Base-by-base conservation (phyloP, 2,888 invertebrate genomes). In the Lithophane leautieri region DNA sequence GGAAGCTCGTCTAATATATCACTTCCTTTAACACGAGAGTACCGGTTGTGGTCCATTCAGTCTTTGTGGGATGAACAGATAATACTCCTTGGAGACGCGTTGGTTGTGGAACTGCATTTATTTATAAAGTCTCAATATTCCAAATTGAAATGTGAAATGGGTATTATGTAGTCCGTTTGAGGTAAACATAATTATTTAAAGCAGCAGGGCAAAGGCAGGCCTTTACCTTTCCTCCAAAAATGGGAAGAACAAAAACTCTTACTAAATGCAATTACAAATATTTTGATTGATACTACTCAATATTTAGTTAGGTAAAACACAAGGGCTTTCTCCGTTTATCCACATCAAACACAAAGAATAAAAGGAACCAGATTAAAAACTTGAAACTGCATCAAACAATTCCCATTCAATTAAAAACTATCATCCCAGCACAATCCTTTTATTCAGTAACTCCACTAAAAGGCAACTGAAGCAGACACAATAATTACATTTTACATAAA, bases 401-500 rank as follows among this genome's bases (percentile, higher is more conserved):
- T 62, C 25, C 25, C n/a, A 61, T 73, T 81, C 82, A 81, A 82
- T 76, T 67, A 70, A 83, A 82, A 76, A 76, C 66, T 63, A 70
- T 76, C 34, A 78, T 79, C 68, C 42, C 58, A 54, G 4, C 61
- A 60, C 60, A 83, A 83, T 83, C 58, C 28, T 72, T 70, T 79
- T 72, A 77, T 82, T 70, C 81, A 80, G 61, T 66, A 71, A 61
- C 71, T 77, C 12, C 42, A 56, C 50, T 76, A 58, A 81, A 82
- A 73, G 52, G 68, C 58, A 76, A 75, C 74, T 79, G 76, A 75
- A 84, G 67, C 80, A 80, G 76, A 70, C 73, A 82, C 68, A 80
- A 86, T 85, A 80, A 79, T 85, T 87, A 77, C 84, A 84, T 82
- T 86, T 79, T 69, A 83, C 72, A 79, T 81, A 83, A 83, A 84